Evolutionary conservation across 2,113 vertebrate species (phyloP).

Genomic region (Pedionomus torquatus): DNA sequence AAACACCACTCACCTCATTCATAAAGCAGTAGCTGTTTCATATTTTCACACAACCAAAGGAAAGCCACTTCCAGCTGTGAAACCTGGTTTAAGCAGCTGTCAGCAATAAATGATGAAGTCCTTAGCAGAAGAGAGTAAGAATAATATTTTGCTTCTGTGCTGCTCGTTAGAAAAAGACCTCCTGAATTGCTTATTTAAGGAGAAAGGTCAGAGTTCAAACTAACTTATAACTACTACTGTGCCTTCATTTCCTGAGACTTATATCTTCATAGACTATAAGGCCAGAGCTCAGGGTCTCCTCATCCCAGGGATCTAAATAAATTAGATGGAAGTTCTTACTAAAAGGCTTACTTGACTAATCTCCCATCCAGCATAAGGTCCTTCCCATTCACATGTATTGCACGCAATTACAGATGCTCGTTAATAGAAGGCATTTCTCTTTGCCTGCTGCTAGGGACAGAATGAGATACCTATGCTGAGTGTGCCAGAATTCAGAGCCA

Average conservation of each 20-base stretch:
- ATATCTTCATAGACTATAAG: rapidly evolving
- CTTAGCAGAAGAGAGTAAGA: neutral
- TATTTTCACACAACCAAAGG: neutral
- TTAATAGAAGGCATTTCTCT: neutral
- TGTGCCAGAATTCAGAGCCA: neutral
- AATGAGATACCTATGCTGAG: neutral
- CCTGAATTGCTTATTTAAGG: neutral
- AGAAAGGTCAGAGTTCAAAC: neutral
- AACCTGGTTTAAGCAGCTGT: neutral
- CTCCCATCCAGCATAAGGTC: neutral
- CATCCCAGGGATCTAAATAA: neutral
- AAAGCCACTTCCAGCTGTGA: neutral
- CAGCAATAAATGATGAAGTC: neutral
- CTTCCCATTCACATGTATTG: neutral
- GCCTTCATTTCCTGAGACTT: neutral
- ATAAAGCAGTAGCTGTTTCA: neutral
- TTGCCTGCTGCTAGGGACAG: neutral
- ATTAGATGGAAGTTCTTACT: constrained; percentile 20
- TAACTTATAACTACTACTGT: neutral
- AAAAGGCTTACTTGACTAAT: constrained; percentile 41
- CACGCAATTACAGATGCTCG: neutral
- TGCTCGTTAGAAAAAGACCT: neutral
- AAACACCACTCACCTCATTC: neutral
- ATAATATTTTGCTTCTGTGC: neutral
- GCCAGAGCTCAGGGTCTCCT: neutral